phyloP scores from a whole-genome alignment of 2,888 invertebrate genomes.

The Subacronicta megacephala region DNA sequence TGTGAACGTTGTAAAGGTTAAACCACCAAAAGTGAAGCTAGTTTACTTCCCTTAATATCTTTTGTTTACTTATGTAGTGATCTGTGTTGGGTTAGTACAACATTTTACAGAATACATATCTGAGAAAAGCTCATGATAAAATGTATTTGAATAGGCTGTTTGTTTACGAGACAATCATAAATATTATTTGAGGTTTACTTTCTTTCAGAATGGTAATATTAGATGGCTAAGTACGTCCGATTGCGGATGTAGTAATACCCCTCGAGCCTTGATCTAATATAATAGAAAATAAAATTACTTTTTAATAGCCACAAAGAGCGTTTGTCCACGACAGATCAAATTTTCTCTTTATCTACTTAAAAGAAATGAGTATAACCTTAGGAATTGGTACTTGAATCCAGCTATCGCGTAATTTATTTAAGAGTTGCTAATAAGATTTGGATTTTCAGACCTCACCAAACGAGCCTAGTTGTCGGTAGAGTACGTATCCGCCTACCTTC shows the following conservation, averaged over 20 bases:
- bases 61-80: background rate
- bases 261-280: slow-evolving; percentile 1
- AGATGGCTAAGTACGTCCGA: slow-evolving; percentile 9
- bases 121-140: background rate
- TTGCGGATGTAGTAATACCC: slow-evolving; percentile 6
- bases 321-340: slow-evolving; percentile 1
- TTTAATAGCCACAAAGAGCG: slow-evolving; percentile 3
- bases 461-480: too few relatives aligned
- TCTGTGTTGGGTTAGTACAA: background rate
- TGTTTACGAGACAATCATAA: background rate
- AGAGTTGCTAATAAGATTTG: background rate
- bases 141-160: slow-evolving; percentile 1
- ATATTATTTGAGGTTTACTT: background rate
- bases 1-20: too few relatives aligned
- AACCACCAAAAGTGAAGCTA: background rate
- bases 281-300: background rate
- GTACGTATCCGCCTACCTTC: too few relatives aligned
- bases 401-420: background rate
- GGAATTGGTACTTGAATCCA: background rate
- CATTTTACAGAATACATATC: background rate
- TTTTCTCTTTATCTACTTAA: background rate
- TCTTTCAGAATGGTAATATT: slow-evolving; percentile 14
- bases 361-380: slow-evolving; percentile 1
- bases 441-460: too few relatives aligned
- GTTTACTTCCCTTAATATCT: background rate